Evolutionary conservation across 2,797 vertebrate genomes (phyloP).

Genomic region (Paguma larvata): DNA sequence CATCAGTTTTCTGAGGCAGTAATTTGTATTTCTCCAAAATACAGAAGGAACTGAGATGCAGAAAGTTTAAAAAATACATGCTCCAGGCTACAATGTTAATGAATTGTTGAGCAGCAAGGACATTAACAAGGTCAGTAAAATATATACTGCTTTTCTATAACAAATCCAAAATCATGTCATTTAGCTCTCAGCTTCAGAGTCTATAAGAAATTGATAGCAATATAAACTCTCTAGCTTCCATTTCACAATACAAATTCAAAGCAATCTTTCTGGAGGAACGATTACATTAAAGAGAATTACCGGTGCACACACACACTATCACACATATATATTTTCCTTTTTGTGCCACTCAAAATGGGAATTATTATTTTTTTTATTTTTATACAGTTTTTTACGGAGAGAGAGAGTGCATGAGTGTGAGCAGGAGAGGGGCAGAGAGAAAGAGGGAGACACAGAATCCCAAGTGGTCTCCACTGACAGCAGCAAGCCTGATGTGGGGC

Average conservation of each 20-base stretch:
- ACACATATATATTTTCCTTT: neutral
- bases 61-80: neutral
- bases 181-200: neutral
- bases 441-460: no score
- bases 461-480: no score
- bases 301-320: neutral
- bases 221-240: neutral
- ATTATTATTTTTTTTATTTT: neutral
- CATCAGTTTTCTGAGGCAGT: neutral
- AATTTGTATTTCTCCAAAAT: neutral
- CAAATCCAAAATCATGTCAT: neutral
- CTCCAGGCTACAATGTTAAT: neutral
- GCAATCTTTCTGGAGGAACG: neutral
- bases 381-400: no score
- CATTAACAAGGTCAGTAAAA: neutral
- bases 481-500: no score
- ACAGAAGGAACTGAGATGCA: neutral
- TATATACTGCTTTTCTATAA: neutral
- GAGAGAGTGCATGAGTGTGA: no score
- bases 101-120: neutral
- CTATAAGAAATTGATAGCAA: neutral
- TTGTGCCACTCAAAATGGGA: neutral
- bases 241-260: slow-evolving; percentile 14
- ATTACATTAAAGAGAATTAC: neutral
- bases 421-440: no score